These are phyloP conservation scores for Erethizon dorsatum DNA, from an alignment of 2,797 vertebrate genomes.

Conservation along the genomic window DNA sequence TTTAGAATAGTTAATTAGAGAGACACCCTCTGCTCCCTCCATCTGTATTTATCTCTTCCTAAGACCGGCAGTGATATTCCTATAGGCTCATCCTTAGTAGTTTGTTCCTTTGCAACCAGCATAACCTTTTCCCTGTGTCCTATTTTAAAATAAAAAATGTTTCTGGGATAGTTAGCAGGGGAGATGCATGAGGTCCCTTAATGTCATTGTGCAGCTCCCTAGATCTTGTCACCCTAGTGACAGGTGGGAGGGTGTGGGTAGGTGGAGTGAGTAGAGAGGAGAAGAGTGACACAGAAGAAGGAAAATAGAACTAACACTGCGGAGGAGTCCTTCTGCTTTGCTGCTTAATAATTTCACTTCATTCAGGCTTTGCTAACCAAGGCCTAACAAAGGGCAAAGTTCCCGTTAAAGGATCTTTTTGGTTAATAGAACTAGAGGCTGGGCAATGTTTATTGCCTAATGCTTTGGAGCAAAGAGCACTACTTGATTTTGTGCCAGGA, in stretches of 20 bases:
- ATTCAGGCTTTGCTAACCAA: background rate
- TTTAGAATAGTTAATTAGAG: background rate
- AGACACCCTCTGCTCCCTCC: background rate
- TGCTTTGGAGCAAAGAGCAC: background rate
- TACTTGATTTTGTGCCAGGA: conserved; percentile 32
- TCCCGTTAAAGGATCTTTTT: background rate
- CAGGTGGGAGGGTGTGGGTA: background rate
- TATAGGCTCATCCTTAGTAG: background rate
- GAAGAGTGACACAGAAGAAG: background rate
- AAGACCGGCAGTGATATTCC: background rate
- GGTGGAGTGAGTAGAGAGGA: too few species aligned
- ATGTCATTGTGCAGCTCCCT: background rate
- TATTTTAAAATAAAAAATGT: conserved; percentile 39
- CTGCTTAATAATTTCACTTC: background rate
- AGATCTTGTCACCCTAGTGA: background rate
- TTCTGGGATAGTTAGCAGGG: background rate
- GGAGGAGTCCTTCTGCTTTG: background rate
- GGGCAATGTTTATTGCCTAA: background rate
- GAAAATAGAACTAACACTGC: background rate
- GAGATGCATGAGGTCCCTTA: background rate
- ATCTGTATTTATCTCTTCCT: background rate
- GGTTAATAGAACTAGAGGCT: background rate
- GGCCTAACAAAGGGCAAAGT: background rate
- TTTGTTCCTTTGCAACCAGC: conserved; percentile 27
- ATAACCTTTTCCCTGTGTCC: background rate